Evolutionary conservation across 2,888 invertebrate species (phyloP).

Genomic region (Drosophila anceps): DNA sequence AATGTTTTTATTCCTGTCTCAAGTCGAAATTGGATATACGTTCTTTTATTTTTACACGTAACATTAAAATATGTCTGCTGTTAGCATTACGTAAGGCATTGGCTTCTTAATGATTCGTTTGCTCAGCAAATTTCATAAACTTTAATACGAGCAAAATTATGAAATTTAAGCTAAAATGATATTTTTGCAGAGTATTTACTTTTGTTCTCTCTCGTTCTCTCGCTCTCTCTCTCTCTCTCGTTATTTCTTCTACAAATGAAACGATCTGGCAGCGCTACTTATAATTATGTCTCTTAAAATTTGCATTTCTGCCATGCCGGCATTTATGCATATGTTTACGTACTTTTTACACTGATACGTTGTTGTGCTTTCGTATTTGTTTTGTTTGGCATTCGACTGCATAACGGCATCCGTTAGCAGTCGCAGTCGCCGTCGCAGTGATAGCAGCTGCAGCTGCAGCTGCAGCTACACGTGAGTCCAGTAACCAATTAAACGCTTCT

Average conservation of each 20-base stretch:
- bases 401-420: constrained; percentile 31
- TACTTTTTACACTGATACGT: background rate
- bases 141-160: background rate
- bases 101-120: background rate
- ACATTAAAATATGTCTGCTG: background rate
- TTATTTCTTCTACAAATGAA: background rate
- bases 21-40: background rate
- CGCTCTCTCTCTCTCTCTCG: too few relatives aligned
- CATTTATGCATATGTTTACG: constrained; percentile 4
- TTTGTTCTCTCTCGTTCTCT: background rate
- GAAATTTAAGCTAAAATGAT: background rate
- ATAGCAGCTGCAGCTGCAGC: constrained; percentile 19
- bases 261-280: background rate
- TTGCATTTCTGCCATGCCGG: background rate
- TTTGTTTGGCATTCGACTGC: constrained; percentile 17
- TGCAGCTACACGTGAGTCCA: constrained; percentile 36
- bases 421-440: constrained; percentile 4
- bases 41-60: constrained; percentile 3
- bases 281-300: background rate
- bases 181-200: constrained; percentile 7
- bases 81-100: constrained; percentile 11
- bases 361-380: background rate
- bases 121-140: constrained; percentile 2
- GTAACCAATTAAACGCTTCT: constrained; percentile 19
- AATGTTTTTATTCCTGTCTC: background rate